Conservation (phyloP, 1,140 invertebrate species). For the Zaprionus ghesquierei region DNA sequence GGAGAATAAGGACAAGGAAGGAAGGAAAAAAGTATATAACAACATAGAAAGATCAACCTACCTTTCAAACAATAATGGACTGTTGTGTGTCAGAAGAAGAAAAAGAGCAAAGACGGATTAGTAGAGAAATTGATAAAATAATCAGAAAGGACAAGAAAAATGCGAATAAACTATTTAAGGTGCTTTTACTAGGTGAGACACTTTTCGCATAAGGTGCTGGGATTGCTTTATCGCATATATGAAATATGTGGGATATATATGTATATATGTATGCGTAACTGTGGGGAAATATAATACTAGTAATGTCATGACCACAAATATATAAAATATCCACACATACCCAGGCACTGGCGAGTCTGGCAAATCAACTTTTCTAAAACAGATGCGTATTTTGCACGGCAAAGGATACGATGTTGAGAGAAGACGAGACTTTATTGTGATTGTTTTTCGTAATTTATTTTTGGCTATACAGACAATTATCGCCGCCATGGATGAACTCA, state of each 20-base stretch:
- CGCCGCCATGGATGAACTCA: conserved; percentile 98
- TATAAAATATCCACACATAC: neutral
- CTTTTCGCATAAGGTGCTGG: neutral
- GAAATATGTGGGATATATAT: neutral
- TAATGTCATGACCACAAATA: neutral
- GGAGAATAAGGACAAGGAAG: neutral
- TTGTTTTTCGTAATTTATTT: conserved; percentile 99
- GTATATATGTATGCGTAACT: neutral
- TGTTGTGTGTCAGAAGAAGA: neutral
- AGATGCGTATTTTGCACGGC: conserved; percentile 99
- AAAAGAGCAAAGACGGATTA: neutral
- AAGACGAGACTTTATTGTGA: conserved; percentile 98
- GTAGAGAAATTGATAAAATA: neutral
- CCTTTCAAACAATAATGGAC: neutral
- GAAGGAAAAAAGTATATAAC: neutral
- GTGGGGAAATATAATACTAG: neutral
- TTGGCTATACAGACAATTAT: conserved; percentile 99
- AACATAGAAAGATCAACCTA: neutral
- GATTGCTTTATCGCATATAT: neutral
- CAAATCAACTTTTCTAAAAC: conserved; percentile 99
- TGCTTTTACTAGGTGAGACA: neutral
- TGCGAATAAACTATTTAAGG: neutral
- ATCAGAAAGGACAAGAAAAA: neutral
- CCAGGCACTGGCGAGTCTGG: conserved; percentile 99
- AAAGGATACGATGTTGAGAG: conserved; percentile 99